Base-by-base conservation (phyloP, 2,888 invertebrate genomes). In the Eupithecia subfuscata region DNA sequence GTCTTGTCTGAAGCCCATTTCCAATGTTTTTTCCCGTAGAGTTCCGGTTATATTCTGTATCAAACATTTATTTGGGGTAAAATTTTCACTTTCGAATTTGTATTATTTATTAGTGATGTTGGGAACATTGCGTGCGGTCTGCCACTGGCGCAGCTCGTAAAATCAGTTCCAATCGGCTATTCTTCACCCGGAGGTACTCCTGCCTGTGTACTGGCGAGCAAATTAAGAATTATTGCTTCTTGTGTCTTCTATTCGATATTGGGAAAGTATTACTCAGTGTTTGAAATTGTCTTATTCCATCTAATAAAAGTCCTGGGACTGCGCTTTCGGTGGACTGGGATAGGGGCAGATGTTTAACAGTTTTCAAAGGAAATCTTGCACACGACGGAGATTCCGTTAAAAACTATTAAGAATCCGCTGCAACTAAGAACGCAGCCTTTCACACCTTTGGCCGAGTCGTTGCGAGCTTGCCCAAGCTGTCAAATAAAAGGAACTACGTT, bases 61-160 rank as follows among this genome's bases (percentile, higher is more conserved):
- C 7, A 5, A 37, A 37, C 18, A 22, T 22, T 56, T 9, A 18
- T 52, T n/a, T 52, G 9, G n/a, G n/a, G 8, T n/a, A 52, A 52
- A n/a, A 52, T 52, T n/a, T n/a, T 30, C 3, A 30, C 30, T 30
- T 1, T 30, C 30, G 2, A 30, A 30, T 56, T 56, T 22, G 52
- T 52, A 52, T 8, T n/a, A 52, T 56, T 8, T n/a, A 52, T 56
- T 22, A 22, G 11, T 56, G 60, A 65, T 63, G 71, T 65, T 72
- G 65, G 64, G 43, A 76, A 18, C 75, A 64, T 75, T 72, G 79
- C 77, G 77, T 79, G 79, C 75, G 79, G 79, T 77, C 77, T 67
- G 69, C 40, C 70, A 63, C 70, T 72, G 52, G 71, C 70, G 69
- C 56, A 75, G 72, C 14, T 77, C 75, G 72, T 79, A 79, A 79